Base-by-base conservation (phyloP, 2,113 vertebrate genomes). In the Choloepus hoffmanni region DNA sequence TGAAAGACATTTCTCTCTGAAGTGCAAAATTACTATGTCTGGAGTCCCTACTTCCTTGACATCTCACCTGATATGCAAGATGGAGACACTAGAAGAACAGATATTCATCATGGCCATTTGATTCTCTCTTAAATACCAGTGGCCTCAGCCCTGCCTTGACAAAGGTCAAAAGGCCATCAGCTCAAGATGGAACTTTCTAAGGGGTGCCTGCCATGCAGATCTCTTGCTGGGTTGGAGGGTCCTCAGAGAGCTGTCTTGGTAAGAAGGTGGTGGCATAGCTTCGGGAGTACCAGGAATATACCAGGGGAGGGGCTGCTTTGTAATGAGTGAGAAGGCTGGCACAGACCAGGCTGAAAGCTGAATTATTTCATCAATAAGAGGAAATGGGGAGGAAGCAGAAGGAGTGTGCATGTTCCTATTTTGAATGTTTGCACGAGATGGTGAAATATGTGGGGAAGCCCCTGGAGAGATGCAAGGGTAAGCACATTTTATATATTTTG, bases 401-500 rank as follows among this genome's bases (percentile, higher is more conserved):
- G 68, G 23, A 62, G 6, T 30, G 81, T 58, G 16, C 30, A 68
- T 55, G 26, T 48, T 62, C 24, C 62, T 89, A 36, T 86, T 94
- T 76, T 89, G 58, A 95, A 89, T 76, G 77, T 78, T 78, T 90
- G 40, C 74, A 23, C 0, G 1, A 94, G 50, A 94, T 23, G 70
- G 73, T 28, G 28, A 63, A 67, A 79, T 85, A 19, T 53, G 36
- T 24, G 74, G 81, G 90, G 90, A 91, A 95, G 24, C 23, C 77
- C 50, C 58, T 58, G 0, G 33, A 60, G 62, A 89, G 23, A 95
- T 90, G 89, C 40, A 43, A 13, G 65, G 26, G 33, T 72, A 84
- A 86, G 92, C 74, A 97, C 50, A 92, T 87, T 92, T 82, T 92
- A 84, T 89, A 85, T 90, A 74, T 91, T 96, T 88, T 81, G 84